A percentile compares a stretch with the other conserved stretches of the same genome.
Conservation (phyloP, 2,888 invertebrate genomes). For the Cataglyphis albicans region DNA sequence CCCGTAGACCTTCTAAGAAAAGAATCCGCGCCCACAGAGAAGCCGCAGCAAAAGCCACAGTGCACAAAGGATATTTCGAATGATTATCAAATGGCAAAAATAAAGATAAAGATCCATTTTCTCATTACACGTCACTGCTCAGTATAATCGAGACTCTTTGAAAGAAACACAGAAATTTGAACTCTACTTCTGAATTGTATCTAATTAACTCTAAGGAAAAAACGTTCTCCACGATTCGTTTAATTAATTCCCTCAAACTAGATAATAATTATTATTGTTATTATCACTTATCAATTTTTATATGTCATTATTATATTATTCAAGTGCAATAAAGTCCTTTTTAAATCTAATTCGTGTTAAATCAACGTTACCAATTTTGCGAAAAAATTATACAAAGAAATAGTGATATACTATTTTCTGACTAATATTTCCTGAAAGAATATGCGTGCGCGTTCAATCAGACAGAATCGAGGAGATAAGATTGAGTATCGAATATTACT, state of each 20-base stretch:
- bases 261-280: slow-evolving; percentile 4
- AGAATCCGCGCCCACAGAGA: slow-evolving; percentile 31
- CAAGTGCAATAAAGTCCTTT: neutral
- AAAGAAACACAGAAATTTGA: neutral
- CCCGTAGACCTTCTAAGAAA: slow-evolving; percentile 41
- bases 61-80: slow-evolving; percentile 37
- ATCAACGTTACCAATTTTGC: neutral
- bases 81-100: slow-evolving; percentile 51
- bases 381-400: neutral
- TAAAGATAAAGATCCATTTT: slow-evolving; percentile 41
- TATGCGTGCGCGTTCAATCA: neutral
- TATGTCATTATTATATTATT: slow-evolving; percentile 3
- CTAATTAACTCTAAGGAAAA: neutral
- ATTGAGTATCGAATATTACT: slow-evolving; percentile 44
- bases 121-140: slow-evolving; percentile 38
- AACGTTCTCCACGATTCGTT: neutral
- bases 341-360: neutral
- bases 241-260: neutral
- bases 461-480: neutral
- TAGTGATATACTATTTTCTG: neutral
- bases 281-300: neutral
- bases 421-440: neutral
- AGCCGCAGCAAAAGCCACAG: slow-evolving; percentile 37
- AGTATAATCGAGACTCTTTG: slow-evolving; percentile 9
- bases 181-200: neutral